Evolutionary conservation across 2,797 vertebrate genomes (phyloP).

Genomic region (Limosa lapponica): DNA sequence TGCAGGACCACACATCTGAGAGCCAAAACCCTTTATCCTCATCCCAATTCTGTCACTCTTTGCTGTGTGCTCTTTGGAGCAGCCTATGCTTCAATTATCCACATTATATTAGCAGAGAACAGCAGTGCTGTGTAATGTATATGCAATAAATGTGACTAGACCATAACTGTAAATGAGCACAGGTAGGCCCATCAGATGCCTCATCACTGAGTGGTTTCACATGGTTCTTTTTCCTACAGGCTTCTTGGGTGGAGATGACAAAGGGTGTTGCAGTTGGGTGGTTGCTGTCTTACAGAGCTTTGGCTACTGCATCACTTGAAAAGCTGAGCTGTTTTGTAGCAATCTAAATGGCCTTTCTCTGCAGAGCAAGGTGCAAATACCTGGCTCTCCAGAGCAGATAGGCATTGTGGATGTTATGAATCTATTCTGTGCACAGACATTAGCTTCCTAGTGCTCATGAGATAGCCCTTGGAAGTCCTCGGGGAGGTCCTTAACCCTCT

Average conservation of each 20-base stretch:
- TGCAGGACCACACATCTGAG: neutral
- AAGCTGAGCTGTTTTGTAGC: neutral
- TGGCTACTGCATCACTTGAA: neutral
- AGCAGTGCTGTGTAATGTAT: neutral
- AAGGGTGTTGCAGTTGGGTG: rapidly evolving
- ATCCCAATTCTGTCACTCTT: neutral
- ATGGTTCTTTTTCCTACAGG: neutral
- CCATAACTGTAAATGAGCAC: rapidly evolving
- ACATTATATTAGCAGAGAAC: neutral
- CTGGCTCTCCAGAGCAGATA: neutral
- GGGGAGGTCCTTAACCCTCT: neutral
- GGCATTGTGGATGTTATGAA: neutral
- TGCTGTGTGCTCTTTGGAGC: neutral
- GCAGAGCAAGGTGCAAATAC: neutral
- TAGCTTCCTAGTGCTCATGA: neutral
- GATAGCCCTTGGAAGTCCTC: neutral
- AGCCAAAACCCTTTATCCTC: neutral
- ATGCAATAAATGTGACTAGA: neutral
- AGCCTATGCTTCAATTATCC: neutral
- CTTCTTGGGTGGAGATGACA: neutral
- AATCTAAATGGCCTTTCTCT: neutral
- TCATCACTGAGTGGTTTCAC: neutral
- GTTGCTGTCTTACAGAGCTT: neutral
- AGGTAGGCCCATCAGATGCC: neutral
- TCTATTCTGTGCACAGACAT: neutral